Percentiles rank a stretch among this genome's conserved stretches.
These are phyloP conservation scores for Hirtodrosophila confusa DNA, from an alignment of 2,888 invertebrate species.

Conservation along the genomic window DNA sequence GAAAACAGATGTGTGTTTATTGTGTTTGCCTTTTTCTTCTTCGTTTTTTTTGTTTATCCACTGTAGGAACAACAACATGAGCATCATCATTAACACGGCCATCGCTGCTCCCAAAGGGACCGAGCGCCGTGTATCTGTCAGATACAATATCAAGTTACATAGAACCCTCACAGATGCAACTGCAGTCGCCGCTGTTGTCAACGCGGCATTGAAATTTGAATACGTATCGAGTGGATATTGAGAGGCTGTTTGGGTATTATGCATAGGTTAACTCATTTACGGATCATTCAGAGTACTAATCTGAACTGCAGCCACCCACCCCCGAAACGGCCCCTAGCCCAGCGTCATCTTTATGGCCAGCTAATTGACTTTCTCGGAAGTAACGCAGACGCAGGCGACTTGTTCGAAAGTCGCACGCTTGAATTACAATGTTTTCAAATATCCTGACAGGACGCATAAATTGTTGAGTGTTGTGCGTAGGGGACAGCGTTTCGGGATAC, in stretches of 20 bases:
- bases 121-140: constrained; percentile 72
- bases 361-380: constrained; percentile 78
- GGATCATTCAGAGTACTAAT: constrained; percentile 43
- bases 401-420: constrained; percentile 52
- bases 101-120: constrained; percentile 45
- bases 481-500: constrained; percentile 14
- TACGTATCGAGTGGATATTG: constrained; percentile 68
- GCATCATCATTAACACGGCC: constrained; percentile 67
- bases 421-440: constrained; percentile 79
- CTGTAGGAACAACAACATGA: constrained; percentile 23
- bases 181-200: constrained; percentile 30
- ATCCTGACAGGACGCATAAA: constrained; percentile 81
- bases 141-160: constrained; percentile 73
- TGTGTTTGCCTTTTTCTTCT: constrained; percentile 11
- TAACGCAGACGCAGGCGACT: constrained; percentile 1
- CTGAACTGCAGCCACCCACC: constrained; percentile 6
- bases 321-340: constrained; percentile 1
- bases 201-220: constrained; percentile 68
- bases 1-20: constrained; percentile 54
- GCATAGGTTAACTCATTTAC: constrained; percentile 55
- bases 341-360: constrained; percentile 61
- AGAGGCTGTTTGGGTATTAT: constrained; percentile 16
- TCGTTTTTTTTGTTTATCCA: constrained; percentile 9
- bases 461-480: constrained; percentile 25
- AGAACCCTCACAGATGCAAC: constrained; percentile 62